These are phyloP conservation scores for Periophthalmodon schlosseri DNA, from an alignment of 2,113 vertebrate genomes.

Conservation along the genomic window DNA sequence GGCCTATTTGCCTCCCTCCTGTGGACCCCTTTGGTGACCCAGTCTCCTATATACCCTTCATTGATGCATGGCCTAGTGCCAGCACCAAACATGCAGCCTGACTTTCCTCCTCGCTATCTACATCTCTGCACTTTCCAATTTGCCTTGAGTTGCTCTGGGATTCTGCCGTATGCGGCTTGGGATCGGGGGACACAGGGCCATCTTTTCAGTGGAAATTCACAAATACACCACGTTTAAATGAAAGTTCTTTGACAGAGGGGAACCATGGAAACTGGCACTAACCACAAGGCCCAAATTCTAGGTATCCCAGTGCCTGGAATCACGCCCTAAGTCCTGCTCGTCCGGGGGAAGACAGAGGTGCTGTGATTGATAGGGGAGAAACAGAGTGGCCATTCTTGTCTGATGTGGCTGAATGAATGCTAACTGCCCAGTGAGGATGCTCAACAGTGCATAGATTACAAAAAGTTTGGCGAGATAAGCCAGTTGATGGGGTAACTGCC, in stretches of 20 bases:
- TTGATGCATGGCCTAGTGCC: slow-evolving; percentile 42
- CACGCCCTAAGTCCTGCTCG: slow-evolving; percentile 39
- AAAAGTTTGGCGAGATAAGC: slow-evolving; percentile 38
- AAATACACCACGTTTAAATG: slow-evolving; percentile 53
- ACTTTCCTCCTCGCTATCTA: slow-evolving; percentile 25
- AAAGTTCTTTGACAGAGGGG: slow-evolving; percentile 51
- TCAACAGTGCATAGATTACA: slow-evolving; percentile 39
- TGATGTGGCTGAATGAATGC: slow-evolving; percentile 45
- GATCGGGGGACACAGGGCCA: slow-evolving; percentile 61
- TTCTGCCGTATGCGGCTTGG: slow-evolving; percentile 39
- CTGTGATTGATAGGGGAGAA: slow-evolving; percentile 57
- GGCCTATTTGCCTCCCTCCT: slow-evolving; percentile 29
- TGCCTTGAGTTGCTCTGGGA: slow-evolving; percentile 35
- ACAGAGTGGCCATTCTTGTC: slow-evolving; percentile 65
- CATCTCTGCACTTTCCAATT: slow-evolving; percentile 31
- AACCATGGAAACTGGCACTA: slow-evolving; percentile 68
- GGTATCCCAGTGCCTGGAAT: slow-evolving; percentile 63
- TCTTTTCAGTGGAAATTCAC: slow-evolving; percentile 65
- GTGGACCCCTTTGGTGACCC: slow-evolving; percentile 38
- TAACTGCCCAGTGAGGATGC: slow-evolving; percentile 58
- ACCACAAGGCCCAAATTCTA: slow-evolving; percentile 58
- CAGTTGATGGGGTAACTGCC: slow-evolving; percentile 37
- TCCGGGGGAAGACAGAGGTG: slow-evolving; percentile 50
- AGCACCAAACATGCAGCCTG: slow-evolving; percentile 43
- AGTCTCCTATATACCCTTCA: slow-evolving; percentile 27